Conservation (phyloP, 2,888 invertebrate species). For the Amphipoea oculea region DNA sequence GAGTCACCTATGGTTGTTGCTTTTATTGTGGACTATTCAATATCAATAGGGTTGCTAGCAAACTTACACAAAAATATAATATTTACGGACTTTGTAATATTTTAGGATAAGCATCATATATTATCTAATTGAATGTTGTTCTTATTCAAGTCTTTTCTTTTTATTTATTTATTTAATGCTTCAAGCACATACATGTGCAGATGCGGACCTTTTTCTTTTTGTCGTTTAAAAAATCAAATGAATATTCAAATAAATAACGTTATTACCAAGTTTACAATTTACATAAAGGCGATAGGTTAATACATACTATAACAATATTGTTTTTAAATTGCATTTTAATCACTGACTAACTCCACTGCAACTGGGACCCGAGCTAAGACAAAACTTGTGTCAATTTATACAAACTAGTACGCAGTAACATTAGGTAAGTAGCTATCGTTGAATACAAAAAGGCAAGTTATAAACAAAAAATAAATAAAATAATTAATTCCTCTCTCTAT, state of each 20-base stretch:
- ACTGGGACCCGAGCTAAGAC: background rate
- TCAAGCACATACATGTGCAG: too few relatives aligned
- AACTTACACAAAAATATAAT: background rate
- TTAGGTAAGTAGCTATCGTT: background rate
- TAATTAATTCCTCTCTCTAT: background rate
- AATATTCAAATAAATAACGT: background rate
- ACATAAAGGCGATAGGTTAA: too few relatives aligned
- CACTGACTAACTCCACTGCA: background rate
- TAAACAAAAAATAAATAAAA: background rate
- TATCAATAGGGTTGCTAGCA: constrained; percentile 41
- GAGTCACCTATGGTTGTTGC: constrained; percentile 61
- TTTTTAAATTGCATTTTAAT: background rate
- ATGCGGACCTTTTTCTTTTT: too few relatives aligned
- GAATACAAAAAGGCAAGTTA: background rate
- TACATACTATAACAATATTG: background rate
- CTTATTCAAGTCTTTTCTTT: background rate
- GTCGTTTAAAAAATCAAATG: background rate
- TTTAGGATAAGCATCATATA: background rate
- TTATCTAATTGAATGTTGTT: background rate
- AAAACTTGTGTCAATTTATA: background rate
- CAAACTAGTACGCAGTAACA: background rate
- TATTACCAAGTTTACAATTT: too few relatives aligned
- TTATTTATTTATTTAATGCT: too few relatives aligned
- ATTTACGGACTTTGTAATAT: background rate
- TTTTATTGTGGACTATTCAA: constrained; percentile 55